Base-by-base conservation (phyloP, 2,113 vertebrate genomes). In the Chascanopsetta lugubris region DNA sequence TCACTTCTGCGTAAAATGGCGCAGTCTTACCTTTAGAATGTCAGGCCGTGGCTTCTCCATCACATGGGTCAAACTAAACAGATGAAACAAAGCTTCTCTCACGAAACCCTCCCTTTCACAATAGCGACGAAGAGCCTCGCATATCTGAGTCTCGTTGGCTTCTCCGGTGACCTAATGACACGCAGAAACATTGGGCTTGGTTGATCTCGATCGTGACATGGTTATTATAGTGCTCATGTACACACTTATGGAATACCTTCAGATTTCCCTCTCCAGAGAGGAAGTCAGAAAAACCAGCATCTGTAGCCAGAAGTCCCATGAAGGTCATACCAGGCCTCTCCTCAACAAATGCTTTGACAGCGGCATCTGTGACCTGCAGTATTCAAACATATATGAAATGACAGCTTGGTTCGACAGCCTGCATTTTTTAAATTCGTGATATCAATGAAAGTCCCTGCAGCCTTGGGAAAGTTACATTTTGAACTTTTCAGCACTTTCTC, bases 11-110 rank as follows among this genome's bases (percentile, higher is more conserved):
- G 3, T 38, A 43, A 0, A 34, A 32, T 20, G n/a, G 10, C 34
- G 57, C 25, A 2, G 8, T 6, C 42, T 56, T 89, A 98, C 97
- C 96, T 98, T 98, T 42, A 99, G 91, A 81, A 99, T 96, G 87
- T 99, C 97, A 47, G 96, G 97, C 36, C 96, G 94, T 27, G 96
- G 95, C 89, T 97, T 98, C 85, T 98, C 96, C 94, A 99, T 99
- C 57, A 96, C 91, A 21, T 98, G 97, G 0, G 97, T 99, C 68
- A 97, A 90, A 80, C 95, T 97, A 87, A 99, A 99, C 56, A 99
- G 95, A 77, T 99, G 97, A 74, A 98, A 99, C 20, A 99, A 94
- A 46, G 97, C 97, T 86, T 99, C 97, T 43, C 97, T 92, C 49
- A 99, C 96, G 85, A 99, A 99, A 72, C 96, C 97, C 8, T 98